Base-by-base conservation (phyloP, 2,797 vertebrate genomes). In the Smutsia gigantea region DNA sequence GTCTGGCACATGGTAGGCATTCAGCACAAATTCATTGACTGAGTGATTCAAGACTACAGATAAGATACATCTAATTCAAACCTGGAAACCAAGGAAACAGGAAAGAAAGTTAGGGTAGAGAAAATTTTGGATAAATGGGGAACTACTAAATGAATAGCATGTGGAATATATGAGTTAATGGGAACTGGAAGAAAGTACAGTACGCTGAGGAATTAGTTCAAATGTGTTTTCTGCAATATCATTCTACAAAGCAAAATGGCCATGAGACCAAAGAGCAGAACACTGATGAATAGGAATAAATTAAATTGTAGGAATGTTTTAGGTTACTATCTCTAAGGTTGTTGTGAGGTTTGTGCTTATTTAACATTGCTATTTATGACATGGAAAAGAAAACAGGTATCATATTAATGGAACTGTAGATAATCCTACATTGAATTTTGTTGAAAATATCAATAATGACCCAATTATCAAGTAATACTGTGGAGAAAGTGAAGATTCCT, bases 371-470 rank as follows among this genome's bases (percentile, higher is more conserved):
- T 78, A 75, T 79, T 79, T 90, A 87, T 39, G n/a, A 95, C 7
- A 39, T 79, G 5, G 27, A 57, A 68, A 81, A 66, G 10, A 95
- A 85, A 78, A 74, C 39, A 57, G 23, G 4, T 46, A 11, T 77
- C n/a, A 46, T 21, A 87, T 64, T 75, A 91, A 78, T 27, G 12
- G 53, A 75, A 86, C 12, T 88, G 18, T 63, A 87, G 37, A 57
- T 94, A 90, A 92, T 72, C 25, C 7, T 71, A 77, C 81, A 81
- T 21, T 92, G 87, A 93, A 18, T 96, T 93, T 91, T 87, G 37
- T 42, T 66, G 66, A 34, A 82, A 94, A 78, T 78, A n/a, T 74
- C 34, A 74, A 17, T 79, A 90, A 96, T 29, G 29, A 95, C 27
- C 39, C 23, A 86, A 61, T 61, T 78, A 39, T 89, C 59, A 83